phyloP scores from a whole-genome alignment of 2,797 vertebrate genomes.

The Acanthis flammea region DNA sequence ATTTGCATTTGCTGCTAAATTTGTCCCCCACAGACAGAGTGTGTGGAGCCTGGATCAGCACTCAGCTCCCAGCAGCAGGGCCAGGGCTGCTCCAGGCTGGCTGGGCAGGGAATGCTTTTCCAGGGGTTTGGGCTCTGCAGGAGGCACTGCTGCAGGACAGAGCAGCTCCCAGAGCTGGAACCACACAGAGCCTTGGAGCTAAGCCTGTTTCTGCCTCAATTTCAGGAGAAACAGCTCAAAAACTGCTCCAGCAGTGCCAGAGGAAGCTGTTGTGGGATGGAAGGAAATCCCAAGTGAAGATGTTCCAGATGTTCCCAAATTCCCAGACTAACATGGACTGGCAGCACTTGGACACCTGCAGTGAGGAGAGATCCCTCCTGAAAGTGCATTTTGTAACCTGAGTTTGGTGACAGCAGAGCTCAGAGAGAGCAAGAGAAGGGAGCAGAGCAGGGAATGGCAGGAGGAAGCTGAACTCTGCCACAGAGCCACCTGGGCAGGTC shows the following conservation, averaged over 20 bases:
- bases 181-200: neutral
- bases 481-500: neutral
- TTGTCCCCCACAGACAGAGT: neutral
- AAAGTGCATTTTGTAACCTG: neutral
- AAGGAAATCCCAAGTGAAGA: neutral
- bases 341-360: neutral
- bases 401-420: neutral
- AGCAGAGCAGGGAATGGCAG: neutral
- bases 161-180: neutral
- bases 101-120: rapidly evolving
- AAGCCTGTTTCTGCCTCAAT: neutral
- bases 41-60: neutral
- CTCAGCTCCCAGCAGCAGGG: neutral
- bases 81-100: neutral
- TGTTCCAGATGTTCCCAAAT: neutral
- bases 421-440: neutral
- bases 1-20: slow-evolving; percentile 44
- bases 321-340: neutral
- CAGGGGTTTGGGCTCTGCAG: neutral
- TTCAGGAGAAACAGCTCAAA: neutral
- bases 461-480: neutral
- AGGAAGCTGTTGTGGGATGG: neutral
- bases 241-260: neutral
- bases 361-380: rapidly evolving
- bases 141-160: neutral